A percentile compares a stretch with the other conserved stretches of the same genome.
Conservation (phyloP, 2,888 invertebrate genomes). For the Hyles lineata region DNA sequence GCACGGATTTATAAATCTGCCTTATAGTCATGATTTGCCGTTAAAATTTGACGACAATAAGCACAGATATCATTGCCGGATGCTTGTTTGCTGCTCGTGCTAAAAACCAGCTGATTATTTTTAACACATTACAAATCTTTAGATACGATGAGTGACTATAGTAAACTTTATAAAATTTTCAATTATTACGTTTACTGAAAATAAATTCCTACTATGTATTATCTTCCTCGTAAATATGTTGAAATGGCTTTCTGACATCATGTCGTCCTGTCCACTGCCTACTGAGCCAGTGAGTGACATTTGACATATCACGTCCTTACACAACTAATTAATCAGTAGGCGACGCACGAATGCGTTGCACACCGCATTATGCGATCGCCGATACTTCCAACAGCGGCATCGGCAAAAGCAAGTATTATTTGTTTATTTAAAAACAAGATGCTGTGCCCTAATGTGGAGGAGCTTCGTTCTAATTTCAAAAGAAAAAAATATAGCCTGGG, state of each 20-base stretch:
- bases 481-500: too few relatives aligned
- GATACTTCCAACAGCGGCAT: background rate
- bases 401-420: background rate
- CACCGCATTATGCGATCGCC: slow-evolving; percentile 45
- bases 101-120: too few relatives aligned
- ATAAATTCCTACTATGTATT: slow-evolving; percentile 28
- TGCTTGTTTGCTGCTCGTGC: too few relatives aligned
- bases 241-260: slow-evolving; percentile 14
- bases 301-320: slow-evolving; percentile 53
- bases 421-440: background rate
- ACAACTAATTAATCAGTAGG: slow-evolving; percentile 55
- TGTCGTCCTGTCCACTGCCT: background rate
- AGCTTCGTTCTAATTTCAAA: too few relatives aligned
- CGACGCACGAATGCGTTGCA: slow-evolving; percentile 51
- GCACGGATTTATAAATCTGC: too few relatives aligned
- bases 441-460: background rate
- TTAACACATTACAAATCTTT: too few relatives aligned
- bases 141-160: too few relatives aligned
- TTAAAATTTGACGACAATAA: too few relatives aligned
- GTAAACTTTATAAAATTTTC: too few relatives aligned
- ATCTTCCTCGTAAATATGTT: slow-evolving; percentile 12
- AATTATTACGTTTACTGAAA: background rate
- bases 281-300: slow-evolving; percentile 36
- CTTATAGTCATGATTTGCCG: too few relatives aligned
- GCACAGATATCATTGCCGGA: too few relatives aligned